A percentile compares a stretch with the other conserved stretches of the same genome.
phyloP scores from a whole-genome alignment of 2,113 vertebrate genomes.

The Brachionichthys hirsutus region DNA sequence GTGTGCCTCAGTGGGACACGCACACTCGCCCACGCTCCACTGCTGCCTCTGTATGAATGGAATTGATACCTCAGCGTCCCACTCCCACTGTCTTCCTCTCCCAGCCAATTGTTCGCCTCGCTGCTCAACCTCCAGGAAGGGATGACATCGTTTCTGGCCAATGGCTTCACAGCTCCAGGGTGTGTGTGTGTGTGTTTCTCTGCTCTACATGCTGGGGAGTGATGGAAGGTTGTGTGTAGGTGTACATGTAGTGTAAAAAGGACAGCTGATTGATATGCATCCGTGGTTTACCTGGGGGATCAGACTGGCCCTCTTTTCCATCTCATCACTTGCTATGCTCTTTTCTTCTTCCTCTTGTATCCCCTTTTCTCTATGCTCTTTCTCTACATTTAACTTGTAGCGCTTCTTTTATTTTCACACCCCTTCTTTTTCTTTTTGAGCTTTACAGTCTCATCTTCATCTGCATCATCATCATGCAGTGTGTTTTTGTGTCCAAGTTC shows the following conservation, averaged over 20 bases:
- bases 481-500: constrained; percentile 33
- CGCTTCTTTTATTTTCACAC: constrained; percentile 2
- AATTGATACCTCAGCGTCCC: constrained; percentile 83
- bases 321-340: constrained; percentile 12
- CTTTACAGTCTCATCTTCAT: constrained; percentile 1
- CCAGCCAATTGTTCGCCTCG: constrained; percentile 80
- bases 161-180: constrained; percentile 79
- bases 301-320: constrained; percentile 42
- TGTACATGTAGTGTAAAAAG: constrained; percentile 17
- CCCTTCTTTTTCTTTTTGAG: constrained; percentile 1
- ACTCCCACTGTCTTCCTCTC: constrained; percentile 80
- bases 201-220: constrained; percentile 26
- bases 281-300: constrained; percentile 34
- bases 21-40: constrained; percentile 18
- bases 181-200: constrained; percentile 82
- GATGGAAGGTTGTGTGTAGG: constrained; percentile 4
- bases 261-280: constrained; percentile 63
- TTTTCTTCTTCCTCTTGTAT: constrained; percentile 8
- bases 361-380: neutral
- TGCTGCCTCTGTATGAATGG: constrained; percentile 86
- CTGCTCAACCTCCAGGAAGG: constrained; percentile 80
- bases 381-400: neutral
- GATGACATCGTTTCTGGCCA: constrained; percentile 97
- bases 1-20: constrained; percentile 36
- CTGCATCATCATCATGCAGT: constrained; percentile 13